Evolutionary conservation across 1,140 invertebrate genomes (phyloP).

Genomic region (Cecropterus lyciades): DNA sequence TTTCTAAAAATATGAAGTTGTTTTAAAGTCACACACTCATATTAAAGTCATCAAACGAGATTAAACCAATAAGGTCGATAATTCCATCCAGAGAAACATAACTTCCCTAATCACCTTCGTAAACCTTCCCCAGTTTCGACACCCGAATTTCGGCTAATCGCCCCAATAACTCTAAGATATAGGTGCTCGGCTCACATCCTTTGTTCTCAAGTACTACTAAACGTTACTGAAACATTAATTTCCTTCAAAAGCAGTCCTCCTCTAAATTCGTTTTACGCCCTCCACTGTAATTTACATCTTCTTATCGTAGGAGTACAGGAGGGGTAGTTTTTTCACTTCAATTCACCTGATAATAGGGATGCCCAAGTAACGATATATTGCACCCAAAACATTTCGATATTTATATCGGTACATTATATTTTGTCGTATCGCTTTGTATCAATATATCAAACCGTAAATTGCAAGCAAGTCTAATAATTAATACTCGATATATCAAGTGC

Average conservation of each 20-base stretch:
- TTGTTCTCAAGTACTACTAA: no score
- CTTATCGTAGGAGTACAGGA: conserved; percentile 51
- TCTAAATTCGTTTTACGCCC: conserved; percentile 58
- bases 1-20: no score
- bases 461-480: no score
- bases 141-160: conserved; percentile 22
- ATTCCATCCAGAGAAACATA: no score
- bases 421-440: no score
- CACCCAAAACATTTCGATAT: no score
- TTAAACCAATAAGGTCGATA: conserved; percentile 2
- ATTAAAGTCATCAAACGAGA: conserved; percentile 11
- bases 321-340: conserved; percentile 53
- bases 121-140: conserved; percentile 7
- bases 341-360: conserved; percentile 25
- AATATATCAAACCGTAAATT: no score
- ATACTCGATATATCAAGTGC: no score
- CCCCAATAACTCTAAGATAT: conserved; percentile 24
- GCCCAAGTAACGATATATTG: no score
- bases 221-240: conserved; percentile 55
- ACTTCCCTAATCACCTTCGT: conserved; percentile 1
- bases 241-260: conserved; percentile 54
- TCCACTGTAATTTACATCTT: conserved; percentile 61
- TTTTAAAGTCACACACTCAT: no score
- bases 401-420: no score
- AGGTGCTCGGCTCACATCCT: conserved; percentile 12